Conservation (phyloP, 2,888 invertebrate genomes). For the Calameuta pallipes region DNA sequence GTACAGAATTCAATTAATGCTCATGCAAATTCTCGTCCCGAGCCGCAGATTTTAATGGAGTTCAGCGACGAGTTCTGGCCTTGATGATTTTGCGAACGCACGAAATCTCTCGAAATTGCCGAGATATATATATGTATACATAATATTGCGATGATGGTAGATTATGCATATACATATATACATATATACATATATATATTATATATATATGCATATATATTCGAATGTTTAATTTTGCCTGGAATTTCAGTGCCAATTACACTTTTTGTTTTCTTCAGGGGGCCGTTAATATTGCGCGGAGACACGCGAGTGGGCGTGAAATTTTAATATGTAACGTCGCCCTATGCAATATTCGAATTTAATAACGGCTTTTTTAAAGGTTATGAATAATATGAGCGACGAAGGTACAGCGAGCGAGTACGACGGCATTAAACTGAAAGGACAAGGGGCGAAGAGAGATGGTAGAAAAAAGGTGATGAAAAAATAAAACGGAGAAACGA, state of each 20-base stretch:
- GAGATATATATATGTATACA: not conserved
- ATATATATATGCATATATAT: not conserved
- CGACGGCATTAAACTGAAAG: not conserved
- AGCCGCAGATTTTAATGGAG: not conserved
- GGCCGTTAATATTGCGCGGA: not conserved
- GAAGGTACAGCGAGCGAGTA: constrained; percentile 17
- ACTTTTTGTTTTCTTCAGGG: not conserved
- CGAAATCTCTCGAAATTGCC: not conserved
- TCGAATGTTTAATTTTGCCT: not conserved
- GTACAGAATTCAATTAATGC: not conserved
- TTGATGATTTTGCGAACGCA: not conserved
- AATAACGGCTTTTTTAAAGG: constrained; percentile 43
- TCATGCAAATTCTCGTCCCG: not conserved
- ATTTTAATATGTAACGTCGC: constrained; percentile 38
- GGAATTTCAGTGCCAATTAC: not conserved
- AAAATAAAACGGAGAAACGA: not conserved
- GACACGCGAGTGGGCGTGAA: constrained; percentile 17
- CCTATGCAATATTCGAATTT: constrained; percentile 40
- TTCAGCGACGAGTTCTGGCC: not conserved
- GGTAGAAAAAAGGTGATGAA: not conserved
- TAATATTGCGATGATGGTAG: not conserved
- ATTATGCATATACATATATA: not conserved
- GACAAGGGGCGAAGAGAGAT: constrained; percentile 17
- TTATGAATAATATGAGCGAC: constrained; percentile 40
- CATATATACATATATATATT: not conserved